Percentiles rank a stretch among this genome's conserved stretches.
Evolutionary conservation across 2,113 vertebrate genomes (phyloP).

Genomic region (Oncorhynchus kisutch): DNA sequence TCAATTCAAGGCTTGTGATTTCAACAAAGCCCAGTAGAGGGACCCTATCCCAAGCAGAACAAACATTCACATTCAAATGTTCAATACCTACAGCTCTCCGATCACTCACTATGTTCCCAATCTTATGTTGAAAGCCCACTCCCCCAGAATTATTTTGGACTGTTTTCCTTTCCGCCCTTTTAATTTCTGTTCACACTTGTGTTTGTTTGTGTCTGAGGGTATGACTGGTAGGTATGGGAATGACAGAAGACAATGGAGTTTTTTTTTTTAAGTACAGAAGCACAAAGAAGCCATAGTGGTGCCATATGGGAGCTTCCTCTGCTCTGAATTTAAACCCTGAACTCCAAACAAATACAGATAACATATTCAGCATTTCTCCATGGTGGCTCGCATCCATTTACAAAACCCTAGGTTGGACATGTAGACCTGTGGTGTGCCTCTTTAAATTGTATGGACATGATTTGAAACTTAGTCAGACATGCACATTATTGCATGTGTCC

Average conservation of each 20-base stretch:
- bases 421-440: no score
- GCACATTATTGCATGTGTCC: no score
- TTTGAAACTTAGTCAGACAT: no score
- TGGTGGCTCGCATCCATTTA: no score
- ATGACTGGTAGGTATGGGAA: conserved; percentile 40
- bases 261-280: conserved; percentile 17
- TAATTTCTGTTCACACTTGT: conserved; percentile 25
- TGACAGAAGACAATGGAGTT: conserved; percentile 51
- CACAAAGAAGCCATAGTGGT: conserved; percentile 12
- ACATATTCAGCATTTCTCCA: no score
- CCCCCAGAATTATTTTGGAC: conserved; percentile 26
- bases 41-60: conserved; percentile 37
- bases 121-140: conserved; percentile 32
- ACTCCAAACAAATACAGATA: background rate
- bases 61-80: conserved; percentile 8
- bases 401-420: no score
- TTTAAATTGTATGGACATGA: no score
- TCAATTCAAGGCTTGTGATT: conserved; percentile 20
- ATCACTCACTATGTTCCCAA: conserved; percentile 25
- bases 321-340: conserved; percentile 21
- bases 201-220: conserved; percentile 13
- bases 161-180: conserved; percentile 4
- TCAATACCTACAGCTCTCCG: background rate
- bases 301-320: conserved; percentile 45
- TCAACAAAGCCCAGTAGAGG: conserved; percentile 56